A percentile compares a stretch with the other conserved stretches of the same genome.
Conservation (phyloP, 1,140 invertebrate species). For the Papilio xuthus region DNA sequence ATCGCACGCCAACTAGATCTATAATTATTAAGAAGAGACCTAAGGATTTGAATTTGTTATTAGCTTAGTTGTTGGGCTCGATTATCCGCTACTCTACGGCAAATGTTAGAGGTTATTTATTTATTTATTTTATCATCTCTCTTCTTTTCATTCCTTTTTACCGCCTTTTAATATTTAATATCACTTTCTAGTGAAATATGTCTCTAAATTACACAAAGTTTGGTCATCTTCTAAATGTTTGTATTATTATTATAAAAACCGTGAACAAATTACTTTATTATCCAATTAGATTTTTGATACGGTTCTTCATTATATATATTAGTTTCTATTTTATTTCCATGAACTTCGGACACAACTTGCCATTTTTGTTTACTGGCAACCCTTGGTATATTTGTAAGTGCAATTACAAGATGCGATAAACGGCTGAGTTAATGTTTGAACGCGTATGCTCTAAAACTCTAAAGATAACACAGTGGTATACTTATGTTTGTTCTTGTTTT, state of each 20-base stretch:
- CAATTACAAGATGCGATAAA: constrained; percentile 39
- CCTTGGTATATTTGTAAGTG: constrained; percentile 41
- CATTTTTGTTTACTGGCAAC: constrained; percentile 27
- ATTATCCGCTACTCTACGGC: too few species aligned
- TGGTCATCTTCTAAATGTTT: not conserved
- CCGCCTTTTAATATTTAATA: not conserved
- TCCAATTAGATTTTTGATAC: constrained; percentile 1
- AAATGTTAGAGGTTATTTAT: too few species aligned
- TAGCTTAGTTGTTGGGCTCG: too few species aligned
- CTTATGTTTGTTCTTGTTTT: constrained; percentile 2
- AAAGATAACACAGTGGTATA: constrained; percentile 44
- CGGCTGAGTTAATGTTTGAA: constrained; percentile 45
- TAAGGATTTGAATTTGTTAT: too few species aligned
- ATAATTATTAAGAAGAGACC: too few species aligned
- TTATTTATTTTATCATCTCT: too few species aligned
- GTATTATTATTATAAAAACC: not conserved
- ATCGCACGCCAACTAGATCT: too few species aligned
- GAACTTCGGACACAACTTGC: not conserved
- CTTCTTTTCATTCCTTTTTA: too few species aligned
- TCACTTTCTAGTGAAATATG: not conserved
- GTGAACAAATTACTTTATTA: not conserved
- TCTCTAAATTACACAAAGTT: not conserved
- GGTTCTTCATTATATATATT: not conserved
- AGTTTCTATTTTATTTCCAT: not conserved
- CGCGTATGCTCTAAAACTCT: constrained; percentile 38